Conservation (phyloP, 1,140 invertebrate species). For the Nilaparvata lugens region DNA sequence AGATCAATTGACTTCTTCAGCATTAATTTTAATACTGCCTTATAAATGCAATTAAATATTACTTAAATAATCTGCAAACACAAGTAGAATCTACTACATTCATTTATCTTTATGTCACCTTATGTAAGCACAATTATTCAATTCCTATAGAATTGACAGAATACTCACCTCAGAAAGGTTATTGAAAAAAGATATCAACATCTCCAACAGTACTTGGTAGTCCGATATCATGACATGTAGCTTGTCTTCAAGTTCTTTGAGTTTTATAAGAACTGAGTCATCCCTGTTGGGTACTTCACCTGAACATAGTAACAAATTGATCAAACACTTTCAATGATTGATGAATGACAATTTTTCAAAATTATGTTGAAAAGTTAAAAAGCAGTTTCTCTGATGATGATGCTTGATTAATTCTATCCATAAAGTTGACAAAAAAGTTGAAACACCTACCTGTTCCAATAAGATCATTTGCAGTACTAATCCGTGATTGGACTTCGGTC, state of each 20-base stretch:
- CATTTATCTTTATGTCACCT: too few relatives aligned
- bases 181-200: conserved; percentile 58
- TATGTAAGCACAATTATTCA: not conserved
- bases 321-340: too few relatives aligned
- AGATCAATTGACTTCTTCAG: too few relatives aligned
- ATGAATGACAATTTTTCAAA: too few relatives aligned
- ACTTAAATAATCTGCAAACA: too few relatives aligned
- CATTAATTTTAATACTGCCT: too few relatives aligned
- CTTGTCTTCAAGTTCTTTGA: conserved; percentile 54
- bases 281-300: conserved; percentile 39
- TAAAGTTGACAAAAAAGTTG: conserved; percentile 1
- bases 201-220: conserved; percentile 63
- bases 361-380: too few relatives aligned
- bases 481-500: conserved; percentile 57
- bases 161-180: conserved; percentile 52
- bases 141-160: not conserved
- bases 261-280: conserved; percentile 47
- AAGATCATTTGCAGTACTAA: conserved; percentile 51
- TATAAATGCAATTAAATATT: too few relatives aligned
- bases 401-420: too few relatives aligned
- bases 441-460: conserved; percentile 33
- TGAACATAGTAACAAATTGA: conserved; percentile 17
- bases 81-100: too few relatives aligned
- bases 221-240: conserved; percentile 57
- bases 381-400: too few relatives aligned